phyloP scores from a whole-genome alignment of 2,888 invertebrate species.

The Venusia cambrica region DNA sequence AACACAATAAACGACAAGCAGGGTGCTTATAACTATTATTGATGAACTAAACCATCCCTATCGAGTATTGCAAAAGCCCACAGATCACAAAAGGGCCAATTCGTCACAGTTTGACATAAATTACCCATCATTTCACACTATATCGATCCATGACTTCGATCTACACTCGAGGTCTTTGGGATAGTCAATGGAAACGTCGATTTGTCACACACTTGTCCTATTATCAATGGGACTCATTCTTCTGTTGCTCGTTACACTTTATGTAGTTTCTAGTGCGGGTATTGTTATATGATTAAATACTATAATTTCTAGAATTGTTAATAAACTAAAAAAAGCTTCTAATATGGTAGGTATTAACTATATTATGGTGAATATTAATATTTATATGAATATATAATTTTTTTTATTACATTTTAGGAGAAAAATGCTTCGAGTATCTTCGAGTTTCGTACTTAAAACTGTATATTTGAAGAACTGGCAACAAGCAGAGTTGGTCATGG shows the following conservation, averaged over 20 bases:
- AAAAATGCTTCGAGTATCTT: no score
- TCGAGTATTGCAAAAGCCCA: constrained; percentile 30
- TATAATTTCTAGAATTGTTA: constrained; percentile 8
- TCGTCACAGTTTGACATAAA: constrained; percentile 50
- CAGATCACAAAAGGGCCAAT: constrained; percentile 36
- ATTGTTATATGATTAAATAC: constrained; percentile 7
- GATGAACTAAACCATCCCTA: constrained; percentile 31
- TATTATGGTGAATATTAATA: no score
- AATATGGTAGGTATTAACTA: no score
- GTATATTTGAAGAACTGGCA: no score
- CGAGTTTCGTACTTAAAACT: no score
- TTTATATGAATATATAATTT: no score
- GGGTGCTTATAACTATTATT: constrained; percentile 28
- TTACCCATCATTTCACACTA: constrained; percentile 46
- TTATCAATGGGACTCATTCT: constrained; percentile 26
- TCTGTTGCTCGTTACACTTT: constrained; percentile 19
- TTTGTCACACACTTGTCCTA: constrained; percentile 44
- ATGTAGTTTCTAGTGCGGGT: background rate
- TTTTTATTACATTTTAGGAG: no score
- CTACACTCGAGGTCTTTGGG: constrained; percentile 29
- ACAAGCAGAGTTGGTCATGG: no score
- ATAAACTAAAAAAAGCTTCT: no score
- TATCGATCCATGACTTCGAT: constrained; percentile 31
- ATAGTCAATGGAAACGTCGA: constrained; percentile 36
- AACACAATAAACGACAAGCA: no score